Percentiles rank a stretch among this genome's conserved stretches.
Conservation (phyloP, 2,888 invertebrate genomes). For the Scrobipalpa costella region DNA sequence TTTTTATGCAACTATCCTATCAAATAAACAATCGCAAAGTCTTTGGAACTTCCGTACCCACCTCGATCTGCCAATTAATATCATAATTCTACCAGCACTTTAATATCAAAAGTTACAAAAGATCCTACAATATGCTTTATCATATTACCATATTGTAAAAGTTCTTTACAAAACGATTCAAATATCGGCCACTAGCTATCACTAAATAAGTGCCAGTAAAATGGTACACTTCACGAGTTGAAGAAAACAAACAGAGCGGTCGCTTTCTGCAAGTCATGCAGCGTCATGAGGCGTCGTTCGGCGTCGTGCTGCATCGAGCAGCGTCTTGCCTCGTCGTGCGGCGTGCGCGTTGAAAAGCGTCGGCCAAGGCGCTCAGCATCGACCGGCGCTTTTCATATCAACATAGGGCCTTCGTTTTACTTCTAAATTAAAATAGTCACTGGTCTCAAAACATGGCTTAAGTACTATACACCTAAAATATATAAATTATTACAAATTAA, state of each 20-base stretch:
- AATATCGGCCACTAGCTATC: conserved; percentile 59
- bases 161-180: conserved; percentile 70
- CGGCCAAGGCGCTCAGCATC: conserved; percentile 65
- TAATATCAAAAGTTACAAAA: conserved; percentile 80
- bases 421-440: conserved; percentile 80
- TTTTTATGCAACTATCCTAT: conserved; percentile 49
- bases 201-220: conserved; percentile 70
- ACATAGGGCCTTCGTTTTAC: conserved; percentile 65
- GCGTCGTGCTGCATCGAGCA: conserved; percentile 50
- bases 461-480: conserved; percentile 82
- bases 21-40: conserved; percentile 63
- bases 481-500: conserved; percentile 82
- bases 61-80: conserved; percentile 62
- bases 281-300: conserved; percentile 53
- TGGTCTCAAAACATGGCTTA: conserved; percentile 81
- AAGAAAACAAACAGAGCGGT: conserved; percentile 71
- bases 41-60: conserved; percentile 68
- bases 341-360: conserved; percentile 55
- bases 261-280: conserved; percentile 73
- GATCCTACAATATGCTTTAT: conserved; percentile 68
- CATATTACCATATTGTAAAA: conserved; percentile 67
- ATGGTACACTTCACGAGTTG: conserved; percentile 60
- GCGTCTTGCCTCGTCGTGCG: conserved; percentile 34
- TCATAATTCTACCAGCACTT: conserved; percentile 73
- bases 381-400: conserved; percentile 62